These are phyloP conservation scores for Brotula barbata DNA, from an alignment of 2,797 vertebrate genomes.

Conservation along the genomic window DNA sequence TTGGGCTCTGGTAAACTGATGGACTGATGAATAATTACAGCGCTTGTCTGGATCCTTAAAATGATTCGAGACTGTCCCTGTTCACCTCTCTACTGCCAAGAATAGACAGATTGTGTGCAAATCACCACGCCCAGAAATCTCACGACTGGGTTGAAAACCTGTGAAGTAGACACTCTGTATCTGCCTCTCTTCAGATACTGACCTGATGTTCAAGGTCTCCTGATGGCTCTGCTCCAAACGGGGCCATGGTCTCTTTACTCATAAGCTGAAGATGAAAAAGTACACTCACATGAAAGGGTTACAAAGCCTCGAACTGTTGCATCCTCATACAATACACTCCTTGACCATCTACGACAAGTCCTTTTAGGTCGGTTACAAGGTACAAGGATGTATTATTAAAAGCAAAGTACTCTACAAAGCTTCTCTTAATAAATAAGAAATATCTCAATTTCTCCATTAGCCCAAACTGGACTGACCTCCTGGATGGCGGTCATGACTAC, in stretches of 20 bases:
- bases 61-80: too few species aligned
- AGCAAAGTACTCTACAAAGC: slow-evolving; percentile 4
- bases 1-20: too few species aligned
- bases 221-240: slow-evolving; percentile 78
- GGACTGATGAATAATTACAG: too few species aligned
- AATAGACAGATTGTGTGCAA: too few species aligned
- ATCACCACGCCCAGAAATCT: too few species aligned
- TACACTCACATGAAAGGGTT: slow-evolving; percentile 12
- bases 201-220: slow-evolving; percentile 92
- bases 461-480: slow-evolving; percentile 80
- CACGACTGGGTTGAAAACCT: too few species aligned
- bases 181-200: slow-evolving; percentile 24
- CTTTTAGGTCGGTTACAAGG: too few species aligned
- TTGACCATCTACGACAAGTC: not conserved
- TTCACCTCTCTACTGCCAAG: too few species aligned
- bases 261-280: slow-evolving; percentile 83
- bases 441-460: not conserved
- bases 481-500: slow-evolving; percentile 99
- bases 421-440: not conserved
- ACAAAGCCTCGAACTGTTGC: slow-evolving; percentile 1
- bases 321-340: not conserved
- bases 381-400: not conserved
- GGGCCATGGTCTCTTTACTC: slow-evolving; percentile 83
- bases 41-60: too few species aligned
- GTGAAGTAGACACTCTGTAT: not conserved